phyloP scores from a whole-genome alignment of 2,888 invertebrate species.

The Tineola bisselliella region DNA sequence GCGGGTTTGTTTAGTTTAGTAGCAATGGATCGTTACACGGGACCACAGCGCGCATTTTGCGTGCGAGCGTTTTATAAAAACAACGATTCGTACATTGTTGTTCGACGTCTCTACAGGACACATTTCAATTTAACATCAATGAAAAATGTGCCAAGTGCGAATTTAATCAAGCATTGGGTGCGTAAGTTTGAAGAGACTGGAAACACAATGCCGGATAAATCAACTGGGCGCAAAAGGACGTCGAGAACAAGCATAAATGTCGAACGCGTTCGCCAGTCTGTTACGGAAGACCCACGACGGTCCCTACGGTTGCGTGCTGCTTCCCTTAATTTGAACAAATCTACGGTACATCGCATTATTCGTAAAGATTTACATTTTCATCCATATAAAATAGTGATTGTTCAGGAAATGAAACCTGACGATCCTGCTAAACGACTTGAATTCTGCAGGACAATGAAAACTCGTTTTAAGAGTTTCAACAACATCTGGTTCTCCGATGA shows the following conservation, averaged over 20 bases:
- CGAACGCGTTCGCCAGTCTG: conserved; percentile 22
- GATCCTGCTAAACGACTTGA: conserved; percentile 20
- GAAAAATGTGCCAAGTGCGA: too few species aligned
- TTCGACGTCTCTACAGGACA: conserved; percentile 7
- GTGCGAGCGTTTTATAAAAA: conserved; percentile 21
- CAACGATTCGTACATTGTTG: conserved; percentile 16
- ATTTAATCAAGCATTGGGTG: conserved; percentile 22
- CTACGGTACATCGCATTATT: conserved; percentile 22
- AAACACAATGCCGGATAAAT: conserved; percentile 22
- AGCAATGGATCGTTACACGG: conserved; percentile 19
- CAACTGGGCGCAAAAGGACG: conserved; percentile 21
- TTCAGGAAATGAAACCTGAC: conserved; percentile 24
- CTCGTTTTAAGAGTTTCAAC: conserved; percentile 21
- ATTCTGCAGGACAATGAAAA: conserved; percentile 22
- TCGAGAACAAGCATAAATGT: conserved; percentile 20
- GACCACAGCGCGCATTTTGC: conserved; percentile 19
- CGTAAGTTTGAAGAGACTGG: conserved; percentile 22
- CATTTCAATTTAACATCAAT: too few species aligned
- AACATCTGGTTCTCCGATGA: conserved; percentile 21
- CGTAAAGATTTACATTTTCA: conserved; percentile 17
- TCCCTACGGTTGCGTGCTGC: conserved; percentile 19
- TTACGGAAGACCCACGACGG: conserved; percentile 19
- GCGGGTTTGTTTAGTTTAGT: too few species aligned
- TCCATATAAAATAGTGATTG: conserved; percentile 21
- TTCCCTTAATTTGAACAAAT: conserved; percentile 19